These are phyloP conservation scores for Operophtera brumata DNA, from an alignment of 2,888 invertebrate species.

Conservation along the genomic window DNA sequence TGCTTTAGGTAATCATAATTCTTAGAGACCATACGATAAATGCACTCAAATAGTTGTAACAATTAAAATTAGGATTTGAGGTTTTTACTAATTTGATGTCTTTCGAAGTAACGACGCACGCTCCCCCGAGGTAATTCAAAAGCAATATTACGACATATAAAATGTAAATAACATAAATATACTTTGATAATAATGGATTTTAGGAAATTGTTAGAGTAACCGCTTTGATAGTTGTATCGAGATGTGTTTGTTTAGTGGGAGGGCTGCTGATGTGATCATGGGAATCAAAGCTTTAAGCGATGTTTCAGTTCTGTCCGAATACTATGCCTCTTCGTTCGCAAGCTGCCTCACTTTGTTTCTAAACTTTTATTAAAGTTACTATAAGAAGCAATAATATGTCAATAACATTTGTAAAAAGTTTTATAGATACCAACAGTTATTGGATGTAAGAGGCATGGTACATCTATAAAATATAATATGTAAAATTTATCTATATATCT, in stretches of 20 bases:
- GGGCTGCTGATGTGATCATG: slow-evolving; percentile 69
- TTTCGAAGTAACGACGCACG: slow-evolving; percentile 72
- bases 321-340: slow-evolving; percentile 54
- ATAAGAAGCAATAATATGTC: slow-evolving; percentile 32
- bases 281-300: slow-evolving; percentile 80
- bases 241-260: slow-evolving; percentile 51
- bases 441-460: slow-evolving; percentile 56
- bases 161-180: slow-evolving; percentile 74
- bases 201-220: slow-evolving; percentile 77
- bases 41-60: slow-evolving; percentile 74
- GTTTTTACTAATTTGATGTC: slow-evolving; percentile 72
- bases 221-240: slow-evolving; percentile 69
- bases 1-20: slow-evolving; percentile 68
- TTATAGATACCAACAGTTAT: slow-evolving; percentile 25
- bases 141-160: slow-evolving; percentile 81
- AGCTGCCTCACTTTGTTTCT: slow-evolving; percentile 22
- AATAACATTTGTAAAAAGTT: slow-evolving; percentile 33
- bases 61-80: slow-evolving; percentile 72
- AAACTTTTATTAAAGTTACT: slow-evolving; percentile 26
- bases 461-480: slow-evolving; percentile 48
- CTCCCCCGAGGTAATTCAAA: slow-evolving; percentile 78
- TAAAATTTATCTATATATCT: slow-evolving; percentile 67
- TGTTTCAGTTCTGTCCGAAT: slow-evolving; percentile 65
- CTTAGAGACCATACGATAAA: slow-evolving; percentile 65
- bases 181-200: slow-evolving; percentile 79